These are phyloP conservation scores for Pipistrellus kuhlii DNA, from an alignment of 2,797 vertebrate species.

Conservation along the genomic window DNA sequence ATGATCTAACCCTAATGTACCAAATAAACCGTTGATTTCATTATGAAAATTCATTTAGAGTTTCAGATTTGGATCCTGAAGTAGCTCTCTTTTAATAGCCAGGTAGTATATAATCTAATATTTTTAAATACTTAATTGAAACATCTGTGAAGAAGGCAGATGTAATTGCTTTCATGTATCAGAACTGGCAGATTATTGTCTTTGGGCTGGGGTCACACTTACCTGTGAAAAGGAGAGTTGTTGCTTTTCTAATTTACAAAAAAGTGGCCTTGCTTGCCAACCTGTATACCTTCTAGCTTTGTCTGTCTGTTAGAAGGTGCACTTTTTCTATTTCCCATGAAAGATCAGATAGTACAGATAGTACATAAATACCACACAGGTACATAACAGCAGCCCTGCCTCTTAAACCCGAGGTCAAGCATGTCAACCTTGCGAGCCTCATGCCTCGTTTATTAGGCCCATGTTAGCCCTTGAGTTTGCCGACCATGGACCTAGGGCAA, in stretches of 20 bases:
- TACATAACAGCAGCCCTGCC: neutral
- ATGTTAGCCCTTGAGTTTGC: too few relatives aligned
- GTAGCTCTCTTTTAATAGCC: slow-evolving; percentile 15
- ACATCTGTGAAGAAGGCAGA: neutral
- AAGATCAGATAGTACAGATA: neutral
- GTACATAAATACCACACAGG: too few relatives aligned
- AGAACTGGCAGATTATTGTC: neutral
- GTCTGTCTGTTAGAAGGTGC: neutral
- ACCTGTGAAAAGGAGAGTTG: neutral
- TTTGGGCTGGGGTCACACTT: neutral
- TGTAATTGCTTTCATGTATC: neutral
- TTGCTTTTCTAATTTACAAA: neutral
- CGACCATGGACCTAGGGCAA: too few relatives aligned
- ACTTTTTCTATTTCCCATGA: neutral
- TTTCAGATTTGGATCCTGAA: neutral
- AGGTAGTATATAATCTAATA: neutral
- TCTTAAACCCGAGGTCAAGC: neutral
- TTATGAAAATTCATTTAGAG: slow-evolving; percentile 9
- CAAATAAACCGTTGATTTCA: slow-evolving; percentile 42
- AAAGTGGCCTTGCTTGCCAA: neutral
- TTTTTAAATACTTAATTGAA: neutral
- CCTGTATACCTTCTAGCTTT: neutral
- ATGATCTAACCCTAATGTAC: neutral
- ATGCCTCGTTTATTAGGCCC: too few relatives aligned
- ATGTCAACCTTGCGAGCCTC: too few relatives aligned